A percentile compares a stretch with the other conserved stretches of the same genome.
These are phyloP conservation scores for Schizotus pectinicornis DNA, from an alignment of 2,888 invertebrate genomes.

Conservation along the genomic window DNA sequence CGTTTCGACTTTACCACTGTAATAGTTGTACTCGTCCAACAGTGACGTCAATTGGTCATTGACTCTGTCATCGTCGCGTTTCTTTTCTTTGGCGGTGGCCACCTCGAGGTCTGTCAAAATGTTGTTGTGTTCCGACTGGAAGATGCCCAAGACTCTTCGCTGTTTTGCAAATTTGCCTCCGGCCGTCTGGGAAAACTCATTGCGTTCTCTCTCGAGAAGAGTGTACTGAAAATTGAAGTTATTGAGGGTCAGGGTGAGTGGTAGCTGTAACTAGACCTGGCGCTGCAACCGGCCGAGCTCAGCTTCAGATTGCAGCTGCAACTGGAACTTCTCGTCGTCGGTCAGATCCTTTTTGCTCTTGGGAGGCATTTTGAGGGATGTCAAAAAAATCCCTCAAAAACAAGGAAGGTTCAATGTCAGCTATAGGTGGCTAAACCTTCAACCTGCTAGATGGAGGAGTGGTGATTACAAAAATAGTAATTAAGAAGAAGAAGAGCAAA, in stretches of 20 bases:
- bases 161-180: constrained; percentile 67
- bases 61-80: constrained; percentile 62
- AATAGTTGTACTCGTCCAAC: constrained; percentile 64
- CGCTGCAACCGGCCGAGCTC: constrained; percentile 80
- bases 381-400: too few species aligned
- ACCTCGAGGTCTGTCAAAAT: constrained; percentile 68
- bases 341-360: constrained; percentile 47
- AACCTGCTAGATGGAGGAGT: too few species aligned
- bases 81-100: constrained; percentile 64
- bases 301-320: constrained; percentile 77
- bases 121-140: constrained; percentile 69
- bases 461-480: too few species aligned
- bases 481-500: too few species aligned
- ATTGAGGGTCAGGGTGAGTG: not conserved
- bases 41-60: constrained; percentile 63
- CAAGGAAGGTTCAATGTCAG: too few species aligned
- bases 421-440: too few species aligned
- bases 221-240: constrained; percentile 28
- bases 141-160: constrained; percentile 65
- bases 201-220: constrained; percentile 11
- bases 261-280: constrained; percentile 60
- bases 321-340: constrained; percentile 66
- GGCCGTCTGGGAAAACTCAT: not conserved
- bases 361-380: constrained; percentile 22
- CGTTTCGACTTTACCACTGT: constrained; percentile 50